Evolutionary conservation across 2,888 invertebrate genomes (phyloP).

Genomic region (Zhengitettix transpicula): DNA sequence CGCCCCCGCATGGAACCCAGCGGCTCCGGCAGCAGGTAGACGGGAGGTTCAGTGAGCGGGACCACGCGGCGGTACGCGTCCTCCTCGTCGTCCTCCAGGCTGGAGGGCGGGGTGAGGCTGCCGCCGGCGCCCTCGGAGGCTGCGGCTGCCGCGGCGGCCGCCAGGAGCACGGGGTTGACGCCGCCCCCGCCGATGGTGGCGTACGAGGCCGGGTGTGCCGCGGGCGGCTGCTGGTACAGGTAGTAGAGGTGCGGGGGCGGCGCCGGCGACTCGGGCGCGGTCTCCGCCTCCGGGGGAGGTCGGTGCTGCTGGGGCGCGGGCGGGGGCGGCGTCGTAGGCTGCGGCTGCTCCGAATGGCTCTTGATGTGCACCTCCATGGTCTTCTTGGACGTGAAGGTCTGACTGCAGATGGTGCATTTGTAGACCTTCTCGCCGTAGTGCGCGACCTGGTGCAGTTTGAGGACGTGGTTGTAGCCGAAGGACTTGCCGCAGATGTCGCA

Average conservation of each 20-base stretch:
- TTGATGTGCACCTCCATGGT: constrained; percentile 81
- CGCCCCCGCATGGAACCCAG: constrained; percentile 15
- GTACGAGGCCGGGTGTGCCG: constrained; percentile 31
- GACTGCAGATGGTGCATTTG: constrained; percentile 81
- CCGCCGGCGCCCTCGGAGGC: constrained; percentile 19
- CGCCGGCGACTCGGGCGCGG: constrained; percentile 12
- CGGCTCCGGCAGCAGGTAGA: constrained; percentile 18
- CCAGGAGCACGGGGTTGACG: constrained; percentile 32
- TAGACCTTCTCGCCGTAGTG: constrained; percentile 86
- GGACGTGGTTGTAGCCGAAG: constrained; percentile 81
- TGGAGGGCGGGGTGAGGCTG: constrained; percentile 20
- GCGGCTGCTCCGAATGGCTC: constrained; percentile 42
- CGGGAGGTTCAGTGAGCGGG: constrained; percentile 15
- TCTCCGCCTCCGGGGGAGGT: constrained; percentile 17
- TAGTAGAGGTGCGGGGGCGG: constrained; percentile 19
- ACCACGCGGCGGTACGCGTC: constrained; percentile 9
- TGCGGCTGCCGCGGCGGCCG: constrained; percentile 28
- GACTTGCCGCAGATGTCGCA: constrained; percentile 83
- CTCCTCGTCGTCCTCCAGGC: neutral
- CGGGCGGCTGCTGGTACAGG: constrained; percentile 26
- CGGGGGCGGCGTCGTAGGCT: constrained; percentile 5
- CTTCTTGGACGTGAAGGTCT: constrained; percentile 80
- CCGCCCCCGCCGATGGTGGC: constrained; percentile 21
- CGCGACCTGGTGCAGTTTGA: constrained; percentile 76
- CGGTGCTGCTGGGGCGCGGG: constrained; percentile 12